phyloP scores from a whole-genome alignment of 2,797 vertebrate species.

The Notoglanidium macrostoma region DNA sequence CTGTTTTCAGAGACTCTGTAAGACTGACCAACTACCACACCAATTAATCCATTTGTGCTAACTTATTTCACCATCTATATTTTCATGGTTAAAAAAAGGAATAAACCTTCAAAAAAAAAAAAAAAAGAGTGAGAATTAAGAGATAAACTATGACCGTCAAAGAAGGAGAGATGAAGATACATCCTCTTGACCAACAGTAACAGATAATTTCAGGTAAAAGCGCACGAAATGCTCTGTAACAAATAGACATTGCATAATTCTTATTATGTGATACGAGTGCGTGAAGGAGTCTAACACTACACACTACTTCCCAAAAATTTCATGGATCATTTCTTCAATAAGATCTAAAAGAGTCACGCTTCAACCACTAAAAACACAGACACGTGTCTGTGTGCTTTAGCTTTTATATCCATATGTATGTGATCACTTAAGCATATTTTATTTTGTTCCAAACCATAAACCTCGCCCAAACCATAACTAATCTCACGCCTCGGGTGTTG shows the following conservation, averaged over 20 bases:
- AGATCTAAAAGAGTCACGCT: not conserved
- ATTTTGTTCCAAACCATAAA: conserved; percentile 35
- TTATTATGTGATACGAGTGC: not conserved
- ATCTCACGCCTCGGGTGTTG: conserved; percentile 22
- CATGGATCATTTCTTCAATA: not conserved
- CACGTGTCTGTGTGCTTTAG: conserved; percentile 7
- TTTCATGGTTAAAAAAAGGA: conserved; percentile 9
- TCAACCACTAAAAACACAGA: conserved; percentile 11
- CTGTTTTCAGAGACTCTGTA: conserved; percentile 37
- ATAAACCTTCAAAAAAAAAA: not conserved
- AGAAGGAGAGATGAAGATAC: not conserved
- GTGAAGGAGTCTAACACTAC: not conserved
- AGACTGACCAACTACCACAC: conserved; percentile 19
- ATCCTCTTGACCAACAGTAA: not conserved
- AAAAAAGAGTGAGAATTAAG: not conserved
- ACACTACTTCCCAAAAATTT: conserved; percentile 7
- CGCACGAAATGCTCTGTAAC: not conserved
- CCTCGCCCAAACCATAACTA: conserved; percentile 16
- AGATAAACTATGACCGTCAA: not conserved
- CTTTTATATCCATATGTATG: conserved; percentile 26
- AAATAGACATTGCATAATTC: not conserved
- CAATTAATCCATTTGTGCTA: conserved; percentile 19
- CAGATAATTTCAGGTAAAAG: not conserved
- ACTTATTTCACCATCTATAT: conserved; percentile 25
- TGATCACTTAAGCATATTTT: conserved; percentile 18